These are phyloP conservation scores for Danio tinwini DNA, from an alignment of 2,797 vertebrate species.

Conservation along the genomic window DNA sequence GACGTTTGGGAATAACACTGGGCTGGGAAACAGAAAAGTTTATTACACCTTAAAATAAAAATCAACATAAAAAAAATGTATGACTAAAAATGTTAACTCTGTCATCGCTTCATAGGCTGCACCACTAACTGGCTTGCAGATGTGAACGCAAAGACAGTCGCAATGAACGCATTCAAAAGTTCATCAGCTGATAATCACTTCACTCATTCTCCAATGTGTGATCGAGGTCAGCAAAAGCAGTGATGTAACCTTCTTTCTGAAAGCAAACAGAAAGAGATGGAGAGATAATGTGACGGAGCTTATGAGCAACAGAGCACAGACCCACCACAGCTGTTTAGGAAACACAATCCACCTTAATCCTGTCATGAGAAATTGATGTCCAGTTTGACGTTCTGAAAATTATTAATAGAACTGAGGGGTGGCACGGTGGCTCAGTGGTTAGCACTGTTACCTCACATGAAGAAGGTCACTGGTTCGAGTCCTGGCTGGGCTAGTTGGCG, in stretches of 20 bases:
- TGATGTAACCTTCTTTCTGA: conserved; percentile 2
- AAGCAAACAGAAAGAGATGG: background rate
- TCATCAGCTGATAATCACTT: no score
- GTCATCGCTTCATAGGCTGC: no score
- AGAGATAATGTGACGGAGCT: background rate
- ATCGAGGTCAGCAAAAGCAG: background rate
- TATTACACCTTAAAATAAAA: no score
- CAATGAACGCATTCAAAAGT: background rate
- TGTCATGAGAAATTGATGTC: conserved; percentile 15
- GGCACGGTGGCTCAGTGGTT: no score
- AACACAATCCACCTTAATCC: background rate
- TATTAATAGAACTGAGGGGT: background rate
- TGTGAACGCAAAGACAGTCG: background rate
- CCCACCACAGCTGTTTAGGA: background rate
- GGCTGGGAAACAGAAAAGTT: no score
- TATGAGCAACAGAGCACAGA: background rate
- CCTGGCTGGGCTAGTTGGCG: no score
- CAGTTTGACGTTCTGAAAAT: background rate
- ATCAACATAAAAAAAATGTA: no score
- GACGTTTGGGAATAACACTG: no score
- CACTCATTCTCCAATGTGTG: background rate
- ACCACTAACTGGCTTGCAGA: background rate
- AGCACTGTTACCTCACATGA: no score
- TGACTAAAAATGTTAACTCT: no score
- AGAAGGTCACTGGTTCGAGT: no score